These are phyloP conservation scores for Microchirus variegatus DNA, from an alignment of 2,797 vertebrate genomes.

Conservation along the genomic window DNA sequence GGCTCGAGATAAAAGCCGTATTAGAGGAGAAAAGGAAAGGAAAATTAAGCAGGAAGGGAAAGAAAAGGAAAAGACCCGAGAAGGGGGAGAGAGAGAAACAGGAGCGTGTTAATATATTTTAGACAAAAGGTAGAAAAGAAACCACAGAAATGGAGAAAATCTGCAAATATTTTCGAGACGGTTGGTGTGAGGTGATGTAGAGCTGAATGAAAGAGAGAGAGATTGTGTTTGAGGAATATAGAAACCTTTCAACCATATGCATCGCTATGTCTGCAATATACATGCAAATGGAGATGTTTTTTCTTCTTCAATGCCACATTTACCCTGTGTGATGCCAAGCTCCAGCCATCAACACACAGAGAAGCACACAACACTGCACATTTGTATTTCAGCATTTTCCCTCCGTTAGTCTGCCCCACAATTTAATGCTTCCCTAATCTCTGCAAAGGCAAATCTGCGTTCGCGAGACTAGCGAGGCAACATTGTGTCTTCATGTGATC, in stretches of 20 bases:
- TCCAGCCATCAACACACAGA: constrained; percentile 42
- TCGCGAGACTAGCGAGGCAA: constrained; percentile 19
- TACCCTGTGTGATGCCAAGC: constrained; percentile 54
- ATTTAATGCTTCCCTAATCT: constrained; percentile 3
- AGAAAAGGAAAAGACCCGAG: constrained; percentile 18
- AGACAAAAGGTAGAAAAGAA: constrained; percentile 59
- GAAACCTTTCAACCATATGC: constrained; percentile 65
- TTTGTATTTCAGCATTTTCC: constrained; percentile 38
- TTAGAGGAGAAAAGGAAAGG: constrained; percentile 48
- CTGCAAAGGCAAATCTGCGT: constrained; percentile 30
- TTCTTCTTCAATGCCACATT: constrained; percentile 44
- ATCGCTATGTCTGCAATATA: constrained; percentile 73
- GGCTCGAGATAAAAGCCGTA: constrained; percentile 55
- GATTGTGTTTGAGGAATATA: constrained; percentile 47
- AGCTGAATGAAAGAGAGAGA: constrained; percentile 32
- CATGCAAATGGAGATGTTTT: constrained; percentile 48
- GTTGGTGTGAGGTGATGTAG: constrained; percentile 47
- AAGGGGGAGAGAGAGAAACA: constrained; percentile 19
- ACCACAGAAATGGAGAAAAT: constrained; percentile 52
- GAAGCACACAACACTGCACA: constrained; percentile 30
- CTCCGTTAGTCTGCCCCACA: constrained; percentile 13
- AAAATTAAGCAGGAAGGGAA: constrained; percentile 51
- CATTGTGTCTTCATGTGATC: constrained; percentile 14
- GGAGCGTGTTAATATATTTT: constrained; percentile 54
- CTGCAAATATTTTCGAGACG: constrained; percentile 54